phyloP scores from a whole-genome alignment of 2,113 vertebrate species.

The Embiotoca jacksoni region DNA sequence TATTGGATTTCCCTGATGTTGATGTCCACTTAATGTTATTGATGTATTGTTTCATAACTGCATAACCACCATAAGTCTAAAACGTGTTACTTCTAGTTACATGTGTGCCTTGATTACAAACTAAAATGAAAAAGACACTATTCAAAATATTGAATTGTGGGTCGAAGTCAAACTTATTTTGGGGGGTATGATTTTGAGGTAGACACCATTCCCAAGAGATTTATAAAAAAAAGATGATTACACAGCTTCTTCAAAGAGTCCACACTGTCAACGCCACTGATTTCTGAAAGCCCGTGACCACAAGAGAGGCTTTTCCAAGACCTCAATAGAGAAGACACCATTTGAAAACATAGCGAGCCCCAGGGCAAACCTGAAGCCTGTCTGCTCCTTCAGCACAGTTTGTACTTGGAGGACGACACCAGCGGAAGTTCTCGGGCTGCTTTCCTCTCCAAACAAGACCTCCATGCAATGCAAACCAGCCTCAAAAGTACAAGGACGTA shows the following conservation, averaged over 20 bases:
- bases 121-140: slow-evolving; percentile 12
- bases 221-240: slow-evolving; percentile 35
- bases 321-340: slow-evolving; percentile 31
- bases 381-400: slow-evolving; percentile 25
- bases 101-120: slow-evolving; percentile 28
- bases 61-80: slow-evolving; percentile 3
- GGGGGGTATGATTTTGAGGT: slow-evolving; percentile 8
- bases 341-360: slow-evolving; percentile 36
- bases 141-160: neutral
- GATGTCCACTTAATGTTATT: slow-evolving; percentile 16
- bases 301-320: slow-evolving; percentile 46
- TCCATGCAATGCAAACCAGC: neutral
- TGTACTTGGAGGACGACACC: slow-evolving; percentile 17
- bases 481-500: neutral
- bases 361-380: slow-evolving; percentile 44
- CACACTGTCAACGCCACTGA: slow-evolving; percentile 30
- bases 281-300: slow-evolving; percentile 47
- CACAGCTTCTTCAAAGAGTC: slow-evolving; percentile 35
- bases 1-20: slow-evolving; percentile 30
- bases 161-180: slow-evolving; percentile 14
- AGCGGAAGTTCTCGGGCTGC: slow-evolving; percentile 2
- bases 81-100: slow-evolving; percentile 14
- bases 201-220: slow-evolving; percentile 19
- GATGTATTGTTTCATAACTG: slow-evolving; percentile 31
- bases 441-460: slow-evolving; percentile 23